phyloP scores from a whole-genome alignment of 2,888 invertebrate genomes.

The Euplexia lucipara region DNA sequence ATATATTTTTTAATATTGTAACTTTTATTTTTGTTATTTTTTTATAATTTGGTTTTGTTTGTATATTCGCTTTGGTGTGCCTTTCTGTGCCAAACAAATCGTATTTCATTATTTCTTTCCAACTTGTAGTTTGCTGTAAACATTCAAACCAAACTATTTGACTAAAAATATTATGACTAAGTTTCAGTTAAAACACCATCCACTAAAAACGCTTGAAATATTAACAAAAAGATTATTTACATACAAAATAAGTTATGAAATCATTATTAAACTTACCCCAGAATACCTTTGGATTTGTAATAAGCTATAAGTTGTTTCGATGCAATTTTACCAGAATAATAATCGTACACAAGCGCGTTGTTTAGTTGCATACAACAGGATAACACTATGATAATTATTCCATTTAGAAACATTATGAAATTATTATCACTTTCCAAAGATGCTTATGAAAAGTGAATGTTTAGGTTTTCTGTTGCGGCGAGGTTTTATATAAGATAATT shows the following conservation, averaged over 20 bases:
- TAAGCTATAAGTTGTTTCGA: not conserved
- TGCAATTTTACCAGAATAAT: constrained; percentile 22
- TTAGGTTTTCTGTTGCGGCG: not conserved
- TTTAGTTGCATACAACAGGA: not conserved
- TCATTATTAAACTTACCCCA: constrained; percentile 24
- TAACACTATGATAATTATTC: not conserved
- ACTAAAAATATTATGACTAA: no score
- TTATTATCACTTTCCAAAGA: not conserved
- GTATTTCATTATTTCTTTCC: no score
- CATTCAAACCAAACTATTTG: no score
- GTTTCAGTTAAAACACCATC: no score
- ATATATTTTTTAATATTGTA: no score
- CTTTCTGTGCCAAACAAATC: no score
- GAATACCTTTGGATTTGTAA: constrained; percentile 29
- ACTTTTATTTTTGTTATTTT: no score
- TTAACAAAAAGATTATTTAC: no score
- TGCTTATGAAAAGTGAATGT: not conserved
- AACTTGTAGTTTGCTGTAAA: no score
- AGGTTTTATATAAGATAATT: constrained; percentile 15
- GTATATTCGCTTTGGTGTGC: no score
- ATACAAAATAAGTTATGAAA: not conserved
- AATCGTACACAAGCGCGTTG: constrained; percentile 11
- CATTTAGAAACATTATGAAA: constrained; percentile 8
- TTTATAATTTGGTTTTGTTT: no score
- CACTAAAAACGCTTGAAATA: no score